A percentile compares a stretch with the other conserved stretches of the same genome.
phyloP scores from a whole-genome alignment of 2,113 vertebrate species.

The Nesogale talazaci region DNA sequence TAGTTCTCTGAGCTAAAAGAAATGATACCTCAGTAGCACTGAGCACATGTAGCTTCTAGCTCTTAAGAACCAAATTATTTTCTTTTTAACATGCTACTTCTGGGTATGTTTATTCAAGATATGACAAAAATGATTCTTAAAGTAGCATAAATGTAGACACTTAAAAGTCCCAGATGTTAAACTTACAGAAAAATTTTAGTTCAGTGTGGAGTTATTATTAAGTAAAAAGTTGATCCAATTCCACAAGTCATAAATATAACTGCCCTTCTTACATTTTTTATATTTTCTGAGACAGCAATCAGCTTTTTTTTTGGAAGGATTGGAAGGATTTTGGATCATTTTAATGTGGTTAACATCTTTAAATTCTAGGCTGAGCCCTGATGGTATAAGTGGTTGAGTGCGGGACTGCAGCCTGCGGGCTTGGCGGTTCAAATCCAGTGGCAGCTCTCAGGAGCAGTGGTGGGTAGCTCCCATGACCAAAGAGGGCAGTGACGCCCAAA shows the following conservation, averaged over 20 bases:
- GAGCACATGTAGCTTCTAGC: too few relatives aligned
- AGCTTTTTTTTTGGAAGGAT: constrained; percentile 53
- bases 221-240: constrained; percentile 60
- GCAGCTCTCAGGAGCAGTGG: too few relatives aligned
- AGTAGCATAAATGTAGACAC: constrained; percentile 65
- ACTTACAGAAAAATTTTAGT: constrained; percentile 65
- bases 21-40: too few relatives aligned
- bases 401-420: too few relatives aligned
- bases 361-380: too few relatives aligned
- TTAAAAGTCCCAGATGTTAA: constrained; percentile 61
- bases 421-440: too few relatives aligned
- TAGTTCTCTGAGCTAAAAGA: too few relatives aligned
- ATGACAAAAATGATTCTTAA: constrained; percentile 72
- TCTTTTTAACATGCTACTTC: too few relatives aligned
- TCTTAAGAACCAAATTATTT: too few relatives aligned
- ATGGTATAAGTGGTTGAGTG: too few relatives aligned
- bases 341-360: constrained; percentile 55
- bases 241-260: constrained; percentile 59
- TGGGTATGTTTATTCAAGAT: constrained; percentile 76
- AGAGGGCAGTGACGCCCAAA: too few relatives aligned
- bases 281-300: constrained; percentile 61
- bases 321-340: constrained; percentile 59
- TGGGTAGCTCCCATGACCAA: too few relatives aligned
- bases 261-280: constrained; percentile 58
- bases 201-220: constrained; percentile 51